Evolutionary conservation across 2,113 vertebrate genomes (phyloP).

Genomic region (Alligator sinensis): DNA sequence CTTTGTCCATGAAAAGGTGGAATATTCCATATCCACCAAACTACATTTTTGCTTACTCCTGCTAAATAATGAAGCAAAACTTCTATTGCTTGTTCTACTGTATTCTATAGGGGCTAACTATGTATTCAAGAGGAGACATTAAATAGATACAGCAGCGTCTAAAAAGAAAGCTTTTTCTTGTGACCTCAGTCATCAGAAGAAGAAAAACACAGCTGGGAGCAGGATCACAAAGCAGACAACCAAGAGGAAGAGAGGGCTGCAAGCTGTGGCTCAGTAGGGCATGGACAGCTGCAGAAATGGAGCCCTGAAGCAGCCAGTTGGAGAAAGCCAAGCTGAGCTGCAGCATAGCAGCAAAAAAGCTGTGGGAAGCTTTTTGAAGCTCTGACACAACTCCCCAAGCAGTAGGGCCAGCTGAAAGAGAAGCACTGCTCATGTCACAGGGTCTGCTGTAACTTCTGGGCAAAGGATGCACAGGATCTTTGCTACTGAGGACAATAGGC

Average conservation of each 20-base stretch:
- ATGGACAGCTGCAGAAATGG: constrained; percentile 59
- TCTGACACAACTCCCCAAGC: constrained; percentile 9
- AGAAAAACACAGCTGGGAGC: constrained; percentile 72
- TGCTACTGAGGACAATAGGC: not conserved
- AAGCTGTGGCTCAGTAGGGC: constrained; percentile 60
- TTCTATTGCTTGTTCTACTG: not conserved
- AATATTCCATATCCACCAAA: not conserved
- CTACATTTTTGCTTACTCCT: not conserved
- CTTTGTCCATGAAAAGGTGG: not conserved
- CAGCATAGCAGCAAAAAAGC: constrained; percentile 4
- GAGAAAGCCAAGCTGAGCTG: constrained; percentile 61
- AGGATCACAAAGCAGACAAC: constrained; percentile 52
- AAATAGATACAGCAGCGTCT: constrained; percentile 10
- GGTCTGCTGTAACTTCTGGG: not conserved
- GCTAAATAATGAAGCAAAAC: constrained; percentile 11
- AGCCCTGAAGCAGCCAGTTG: not conserved
- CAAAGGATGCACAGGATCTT: not conserved
- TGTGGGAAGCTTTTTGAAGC: constrained; percentile 60
- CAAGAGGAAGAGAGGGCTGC: constrained; percentile 49
- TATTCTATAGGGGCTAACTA: constrained; percentile 4
- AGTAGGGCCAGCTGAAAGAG: constrained; percentile 24
- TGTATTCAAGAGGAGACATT: constrained; percentile 28
- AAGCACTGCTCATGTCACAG: not conserved
- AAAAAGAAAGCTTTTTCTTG: constrained; percentile 54
- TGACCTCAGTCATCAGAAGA: constrained; percentile 54